Percentiles rank a stretch among this genome's conserved stretches.
These are phyloP conservation scores for Theocolax elegans DNA, from an alignment of 1,140 invertebrate genomes.

Conservation along the genomic window DNA sequence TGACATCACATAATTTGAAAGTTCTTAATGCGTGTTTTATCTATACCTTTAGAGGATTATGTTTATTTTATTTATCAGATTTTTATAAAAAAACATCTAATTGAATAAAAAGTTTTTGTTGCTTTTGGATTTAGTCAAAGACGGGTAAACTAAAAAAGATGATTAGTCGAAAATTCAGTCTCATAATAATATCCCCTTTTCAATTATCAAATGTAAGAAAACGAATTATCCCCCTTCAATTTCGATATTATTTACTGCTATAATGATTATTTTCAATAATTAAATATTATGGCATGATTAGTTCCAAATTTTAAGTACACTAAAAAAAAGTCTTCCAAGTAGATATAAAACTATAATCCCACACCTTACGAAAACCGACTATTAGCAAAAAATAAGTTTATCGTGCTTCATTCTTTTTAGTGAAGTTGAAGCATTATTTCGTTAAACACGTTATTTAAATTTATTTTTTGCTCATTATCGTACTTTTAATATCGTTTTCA, in stretches of 20 bases:
- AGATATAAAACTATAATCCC: conserved; percentile 33
- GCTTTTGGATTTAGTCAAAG: conserved; percentile 30
- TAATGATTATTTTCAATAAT: no score
- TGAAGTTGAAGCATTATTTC: conserved; percentile 27
- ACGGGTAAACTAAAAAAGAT: conserved; percentile 5
- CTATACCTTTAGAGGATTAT: neutral
- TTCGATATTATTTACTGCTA: no score
- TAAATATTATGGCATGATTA: no score
- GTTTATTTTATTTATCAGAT: conserved; percentile 20
- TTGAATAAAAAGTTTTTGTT: conserved; percentile 18
- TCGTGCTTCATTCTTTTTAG: neutral
- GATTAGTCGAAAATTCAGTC: conserved; percentile 42
- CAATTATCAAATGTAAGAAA: no score
- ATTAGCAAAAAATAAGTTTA: no score
- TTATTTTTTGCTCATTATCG: neutral
- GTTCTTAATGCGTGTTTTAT: conserved; percentile 1
- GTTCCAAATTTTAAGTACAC: conserved; percentile 36
- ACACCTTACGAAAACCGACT: no score
- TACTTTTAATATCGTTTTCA: no score
- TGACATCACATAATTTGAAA: conserved; percentile 11
- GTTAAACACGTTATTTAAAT: conserved; percentile 28
- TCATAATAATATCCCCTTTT: conserved; percentile 41
- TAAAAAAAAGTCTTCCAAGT: conserved; percentile 18
- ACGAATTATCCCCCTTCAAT: no score
- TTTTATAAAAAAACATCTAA: conserved; percentile 26